phyloP scores from a whole-genome alignment of 30 jellyfish, hydroid and myxozoan genomes.

The Mastigias papua region DNA sequence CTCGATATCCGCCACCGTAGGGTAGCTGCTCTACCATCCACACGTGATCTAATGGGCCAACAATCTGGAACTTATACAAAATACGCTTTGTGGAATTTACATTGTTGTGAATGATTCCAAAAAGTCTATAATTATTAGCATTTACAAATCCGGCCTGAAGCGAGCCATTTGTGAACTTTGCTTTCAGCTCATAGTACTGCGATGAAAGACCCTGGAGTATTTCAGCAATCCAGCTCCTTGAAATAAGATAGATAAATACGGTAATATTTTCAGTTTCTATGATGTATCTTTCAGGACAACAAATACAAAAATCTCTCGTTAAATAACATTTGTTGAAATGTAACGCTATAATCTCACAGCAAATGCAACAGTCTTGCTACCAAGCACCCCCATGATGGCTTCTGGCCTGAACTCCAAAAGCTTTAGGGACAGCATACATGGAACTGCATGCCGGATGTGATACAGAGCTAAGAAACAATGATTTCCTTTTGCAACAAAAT shows the following conservation, averaged over 20 bases:
- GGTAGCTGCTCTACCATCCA: conserved; percentile 67
- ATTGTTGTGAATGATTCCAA: conserved; percentile 12
- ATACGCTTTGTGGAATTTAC: conserved; percentile 5
- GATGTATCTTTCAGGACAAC: too few relatives aligned
- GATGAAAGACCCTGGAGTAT: conserved; percentile 24
- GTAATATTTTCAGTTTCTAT: too few relatives aligned
- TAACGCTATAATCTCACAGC: too few relatives aligned
- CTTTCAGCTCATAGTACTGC: conserved; percentile 22
- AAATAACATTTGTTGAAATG: too few relatives aligned
- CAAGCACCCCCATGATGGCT: too few relatives aligned
- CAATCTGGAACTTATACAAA: conserved; percentile 38
- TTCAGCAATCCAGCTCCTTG: conserved; percentile 48
- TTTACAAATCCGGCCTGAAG: conserved; percentile 12
- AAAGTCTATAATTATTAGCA: conserved; percentile 7
- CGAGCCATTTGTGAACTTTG: conserved; percentile 5
- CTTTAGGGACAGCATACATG: too few relatives aligned
- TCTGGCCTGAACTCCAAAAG: too few relatives aligned
- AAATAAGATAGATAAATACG: background rate
- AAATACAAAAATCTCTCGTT: too few relatives aligned
- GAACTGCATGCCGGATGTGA: too few relatives aligned
- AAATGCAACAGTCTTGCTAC: too few relatives aligned
- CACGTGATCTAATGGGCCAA: conserved; percentile 60
- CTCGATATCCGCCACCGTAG: conserved; percentile 64
- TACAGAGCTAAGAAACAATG: too few relatives aligned
- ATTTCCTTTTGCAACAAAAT: too few relatives aligned